Base-by-base conservation (phyloP, 2,797 vertebrate genomes). In the Paratrypauchen microcephalus region DNA sequence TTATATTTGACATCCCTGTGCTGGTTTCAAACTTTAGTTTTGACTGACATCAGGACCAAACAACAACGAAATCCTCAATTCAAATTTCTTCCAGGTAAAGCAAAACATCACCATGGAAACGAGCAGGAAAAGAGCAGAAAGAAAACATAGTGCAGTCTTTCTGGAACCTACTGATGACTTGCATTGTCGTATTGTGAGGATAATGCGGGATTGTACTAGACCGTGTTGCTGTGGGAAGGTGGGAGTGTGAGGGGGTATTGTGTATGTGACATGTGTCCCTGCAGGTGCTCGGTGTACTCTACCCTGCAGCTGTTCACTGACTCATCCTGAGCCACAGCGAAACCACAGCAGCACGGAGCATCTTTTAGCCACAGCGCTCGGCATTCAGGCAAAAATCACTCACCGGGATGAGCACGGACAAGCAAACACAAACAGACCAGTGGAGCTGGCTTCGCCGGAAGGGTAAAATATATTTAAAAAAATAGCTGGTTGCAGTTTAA, bases 241-340 rank as follows among this genome's bases (percentile, higher is more conserved):
- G 41, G 23, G 59, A 74, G 52, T 65, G 65, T 41, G 75, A 77
- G 76, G 74, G 56, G 68, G 65, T 57, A 55, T 68, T 66, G 9
- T 71, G 56, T n/a, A 26, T 26, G 24, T 26, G 2, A 26, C 24
- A 65, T 58, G 36, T 68, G 60, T 75, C 19, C 41, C 66, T 61
- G 77, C 59, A 73, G 71, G 65, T 76, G 70, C 63, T 62, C 68
- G 32, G 21, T 63, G 47, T 21, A 70, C 70, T 70, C 71, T 15
- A 45, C 41, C 78, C 72, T 73, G 68, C 68, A 73, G 61, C 61
- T 73, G 71, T 64, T 78, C 59, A 52, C 50, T 83, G 74, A 82
- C 65, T 83, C 79, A 85, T 28, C 2, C 9, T 28, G 48, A 70
- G 30, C 21, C 36, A 60, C 32, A 68, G 62, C 74, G 71, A 47